Base-by-base conservation (phyloP, 1,140 invertebrate genomes). In the Phenacoccus solenopsis region DNA sequence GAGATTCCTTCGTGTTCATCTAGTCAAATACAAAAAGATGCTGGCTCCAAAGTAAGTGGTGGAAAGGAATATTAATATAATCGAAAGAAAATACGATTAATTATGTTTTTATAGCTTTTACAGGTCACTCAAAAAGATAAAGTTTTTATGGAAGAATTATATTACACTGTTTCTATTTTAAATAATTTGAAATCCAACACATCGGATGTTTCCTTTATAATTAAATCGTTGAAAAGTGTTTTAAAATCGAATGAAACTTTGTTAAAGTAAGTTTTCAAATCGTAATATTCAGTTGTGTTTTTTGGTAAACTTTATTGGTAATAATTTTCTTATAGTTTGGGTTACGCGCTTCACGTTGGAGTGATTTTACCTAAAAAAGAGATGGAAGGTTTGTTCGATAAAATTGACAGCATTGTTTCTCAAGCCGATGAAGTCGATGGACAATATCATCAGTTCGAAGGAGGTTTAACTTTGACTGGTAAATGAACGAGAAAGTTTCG, bases 341-440 rank as follows among this genome's bases (percentile, higher is more conserved):
- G 59, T 3, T 27, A 64, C 25, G 59, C 59, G 1, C 16, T 64
- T 2, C 59, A 64, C 25, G 25, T 64, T 22, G 21, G 22, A 3
- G 25, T 10, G 4, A 64, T 64, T 25, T 27, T 64, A 27, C 25
- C 59, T 27, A 64, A 64, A 24, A 27, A 64, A 24, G 59, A 64
- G 13, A 27, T 64, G 21, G 21, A 24, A 64, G 13, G 10, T 3
- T 64, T 64, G 22, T 64, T 64, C 59, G 59, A 64, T 27, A 64
- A 64, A 64, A 64, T 64, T 27, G 25, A 64, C 25, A 27, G 59
- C 16, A 27, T 64, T 4, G 25, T 64, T 64, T 24, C 59, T 10
- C 93, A 97, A 78, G 94, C 94, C 30, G 95, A 98, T 83, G 94
- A 98, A 84, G 88, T 96, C 24, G 90, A 97, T 81, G 88, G 89